These are phyloP conservation scores for Drosophila ogumai DNA, from an alignment of 1,140 invertebrate genomes.

Conservation along the genomic window DNA sequence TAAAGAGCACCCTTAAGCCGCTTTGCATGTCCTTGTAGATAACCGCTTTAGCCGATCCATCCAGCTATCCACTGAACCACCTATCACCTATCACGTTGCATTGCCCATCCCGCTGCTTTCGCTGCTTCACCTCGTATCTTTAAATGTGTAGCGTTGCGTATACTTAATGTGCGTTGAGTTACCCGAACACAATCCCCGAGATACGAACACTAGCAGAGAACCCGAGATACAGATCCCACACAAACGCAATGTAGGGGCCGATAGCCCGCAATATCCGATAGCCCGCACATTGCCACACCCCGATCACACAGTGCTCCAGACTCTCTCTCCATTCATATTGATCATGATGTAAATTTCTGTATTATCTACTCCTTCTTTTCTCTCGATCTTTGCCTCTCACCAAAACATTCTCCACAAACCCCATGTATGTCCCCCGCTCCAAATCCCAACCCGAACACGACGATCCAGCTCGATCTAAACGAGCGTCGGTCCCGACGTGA, in stretches of 20 bases:
- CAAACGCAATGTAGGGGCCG: constrained; percentile 45
- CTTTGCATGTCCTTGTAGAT: constrained; percentile 47
- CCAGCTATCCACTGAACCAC: background rate
- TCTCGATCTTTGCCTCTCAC: constrained; percentile 44
- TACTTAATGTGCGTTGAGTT: constrained; percentile 50
- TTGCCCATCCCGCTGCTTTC: constrained; percentile 20
- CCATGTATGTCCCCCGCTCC: constrained; percentile 20
- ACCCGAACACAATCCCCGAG: constrained; percentile 7
- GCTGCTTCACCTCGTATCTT: constrained; percentile 57
- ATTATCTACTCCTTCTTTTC: constrained; percentile 66
- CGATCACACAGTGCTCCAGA: constrained; percentile 27
- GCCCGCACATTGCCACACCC: constrained; percentile 30
- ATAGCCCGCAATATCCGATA: constrained; percentile 19
- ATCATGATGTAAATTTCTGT: constrained; percentile 64
- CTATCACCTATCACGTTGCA: constrained; percentile 13
- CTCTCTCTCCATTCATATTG: constrained; percentile 53
- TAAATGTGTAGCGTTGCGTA: constrained; percentile 61
- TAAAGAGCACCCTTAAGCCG: constrained; percentile 12
- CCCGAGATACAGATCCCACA: constrained; percentile 40
- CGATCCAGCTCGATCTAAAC: constrained; percentile 81
- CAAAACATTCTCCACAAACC: constrained; percentile 12
- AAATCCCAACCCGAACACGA: constrained; percentile 27
- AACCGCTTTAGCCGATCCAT: constrained; percentile 26
- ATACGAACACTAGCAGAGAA: constrained; percentile 18
- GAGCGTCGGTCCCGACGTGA: constrained; percentile 88